Evolutionary conservation across 2,888 invertebrate genomes (phyloP).

Genomic region (Byasa hedistus): DNA sequence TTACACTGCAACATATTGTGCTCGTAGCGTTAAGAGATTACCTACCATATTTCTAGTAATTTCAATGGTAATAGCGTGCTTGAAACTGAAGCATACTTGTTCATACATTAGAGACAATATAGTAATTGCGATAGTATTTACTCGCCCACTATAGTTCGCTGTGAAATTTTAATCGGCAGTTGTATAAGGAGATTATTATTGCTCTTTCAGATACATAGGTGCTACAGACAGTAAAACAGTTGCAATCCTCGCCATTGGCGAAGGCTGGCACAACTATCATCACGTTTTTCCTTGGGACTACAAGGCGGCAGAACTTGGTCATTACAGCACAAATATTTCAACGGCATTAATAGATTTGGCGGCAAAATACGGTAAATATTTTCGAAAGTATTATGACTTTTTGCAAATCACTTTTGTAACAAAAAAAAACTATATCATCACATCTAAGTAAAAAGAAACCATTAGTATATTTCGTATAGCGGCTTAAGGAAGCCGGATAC

Average conservation of each 20-base stretch:
- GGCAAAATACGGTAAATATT: slow-evolving; percentile 82
- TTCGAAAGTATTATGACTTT: too few relatives aligned
- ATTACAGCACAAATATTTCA: slow-evolving; percentile 82
- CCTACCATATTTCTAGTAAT: too few relatives aligned
- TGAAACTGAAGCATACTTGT: too few relatives aligned
- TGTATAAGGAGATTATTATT: slow-evolving; percentile 13
- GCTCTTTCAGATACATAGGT: slow-evolving; percentile 79
- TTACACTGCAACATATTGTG: too few relatives aligned
- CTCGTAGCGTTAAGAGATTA: too few relatives aligned
- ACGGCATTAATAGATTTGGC: slow-evolving; percentile 84
- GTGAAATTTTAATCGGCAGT: background rate
- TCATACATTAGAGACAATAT: too few relatives aligned
- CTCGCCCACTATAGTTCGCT: background rate
- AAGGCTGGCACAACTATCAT: slow-evolving; percentile 95
- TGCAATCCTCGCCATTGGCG: slow-evolving; percentile 84
- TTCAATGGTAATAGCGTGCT: too few relatives aligned
- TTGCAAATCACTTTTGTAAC: too few relatives aligned
- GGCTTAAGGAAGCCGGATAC: too few relatives aligned
- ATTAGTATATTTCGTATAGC: too few relatives aligned
- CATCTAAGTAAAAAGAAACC: too few relatives aligned
- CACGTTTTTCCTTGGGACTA: slow-evolving; percentile 93
- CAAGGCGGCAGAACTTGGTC: slow-evolving; percentile 86
- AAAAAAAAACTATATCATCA: too few relatives aligned
- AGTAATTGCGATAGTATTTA: background rate
- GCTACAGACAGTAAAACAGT: slow-evolving; percentile 85